Evolutionary conservation across 2,888 invertebrate genomes (phyloP).

Genomic region (Drosophila vallismaia): DNA sequence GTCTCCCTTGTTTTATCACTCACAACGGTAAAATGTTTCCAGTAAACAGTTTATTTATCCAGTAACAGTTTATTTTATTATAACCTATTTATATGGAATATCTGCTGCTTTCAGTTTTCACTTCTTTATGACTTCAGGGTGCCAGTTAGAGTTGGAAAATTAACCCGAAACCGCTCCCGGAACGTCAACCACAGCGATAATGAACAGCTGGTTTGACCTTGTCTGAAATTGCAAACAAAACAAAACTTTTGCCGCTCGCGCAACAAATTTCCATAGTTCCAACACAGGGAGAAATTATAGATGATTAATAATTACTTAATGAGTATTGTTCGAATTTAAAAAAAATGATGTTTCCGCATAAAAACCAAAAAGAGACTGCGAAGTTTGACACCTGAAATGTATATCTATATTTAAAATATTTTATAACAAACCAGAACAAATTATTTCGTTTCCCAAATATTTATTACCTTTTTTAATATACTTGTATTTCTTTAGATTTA

Average conservation of each 20-base stretch:
- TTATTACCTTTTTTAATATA: too few relatives aligned
- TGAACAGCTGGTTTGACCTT: slow-evolving; percentile 68
- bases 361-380: too few relatives aligned
- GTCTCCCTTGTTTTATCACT: neutral
- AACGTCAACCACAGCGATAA: slow-evolving; percentile 55
- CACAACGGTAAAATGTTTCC: neutral
- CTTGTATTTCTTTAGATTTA: too few relatives aligned
- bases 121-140: slow-evolving; percentile 17
- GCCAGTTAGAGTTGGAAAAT: neutral
- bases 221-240: slow-evolving; percentile 39
- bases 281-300: slow-evolving; percentile 12
- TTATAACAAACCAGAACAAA: too few relatives aligned
- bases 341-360: neutral
- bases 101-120: slow-evolving; percentile 1
- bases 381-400: neutral
- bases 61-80: neutral
- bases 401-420: too few relatives aligned
- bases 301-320: neutral
- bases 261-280: slow-evolving; percentile 45
- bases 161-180: slow-evolving; percentile 6
- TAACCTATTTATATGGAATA: neutral
- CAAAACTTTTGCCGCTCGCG: slow-evolving; percentile 43
- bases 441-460: too few relatives aligned
- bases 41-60: too few relatives aligned
- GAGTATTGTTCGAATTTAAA: neutral